Conservation (phyloP, 2,797 vertebrate genomes). For the Diceros bicornis region DNA sequence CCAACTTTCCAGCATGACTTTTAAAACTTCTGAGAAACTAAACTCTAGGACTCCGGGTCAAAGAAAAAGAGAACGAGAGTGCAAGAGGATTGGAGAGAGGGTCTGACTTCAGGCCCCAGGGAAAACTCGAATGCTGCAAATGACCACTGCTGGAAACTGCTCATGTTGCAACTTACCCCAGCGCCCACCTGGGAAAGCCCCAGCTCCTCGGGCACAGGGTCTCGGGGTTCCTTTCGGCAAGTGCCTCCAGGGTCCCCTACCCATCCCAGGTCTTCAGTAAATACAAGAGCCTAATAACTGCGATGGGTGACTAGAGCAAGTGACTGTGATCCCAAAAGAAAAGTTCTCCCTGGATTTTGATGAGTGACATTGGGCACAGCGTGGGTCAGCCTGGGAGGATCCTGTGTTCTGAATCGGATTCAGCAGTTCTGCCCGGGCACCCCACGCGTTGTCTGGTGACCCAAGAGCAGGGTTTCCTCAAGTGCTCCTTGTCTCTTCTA, state of each 20-base stretch:
- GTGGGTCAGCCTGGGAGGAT: neutral
- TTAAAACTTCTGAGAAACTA: constrained; percentile 43
- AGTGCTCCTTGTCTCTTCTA: constrained; percentile 16
- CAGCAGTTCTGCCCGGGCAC: neutral
- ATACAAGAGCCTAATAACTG: neutral
- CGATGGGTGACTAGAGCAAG: neutral
- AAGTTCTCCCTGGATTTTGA: neutral
- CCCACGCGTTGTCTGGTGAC: neutral
- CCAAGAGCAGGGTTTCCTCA: neutral
- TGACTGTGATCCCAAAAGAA: neutral
- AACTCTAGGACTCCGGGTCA: constrained; percentile 34
- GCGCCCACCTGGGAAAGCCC: neutral
- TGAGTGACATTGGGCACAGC: neutral
- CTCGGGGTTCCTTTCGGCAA: neutral
- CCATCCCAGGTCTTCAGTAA: neutral
- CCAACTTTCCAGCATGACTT: constrained; percentile 54
- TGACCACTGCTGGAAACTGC: neutral
- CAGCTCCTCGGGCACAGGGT: neutral
- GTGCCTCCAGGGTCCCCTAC: neutral
- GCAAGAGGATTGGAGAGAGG: neutral
- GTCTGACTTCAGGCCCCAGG: neutral
- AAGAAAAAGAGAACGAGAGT: neutral
- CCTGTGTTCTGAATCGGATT: neutral
- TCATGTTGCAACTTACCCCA: neutral
- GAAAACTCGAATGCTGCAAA: neutral